These are phyloP conservation scores for Antheraea pernyi DNA, from an alignment of 1,140 invertebrate species.

Conservation along the genomic window DNA sequence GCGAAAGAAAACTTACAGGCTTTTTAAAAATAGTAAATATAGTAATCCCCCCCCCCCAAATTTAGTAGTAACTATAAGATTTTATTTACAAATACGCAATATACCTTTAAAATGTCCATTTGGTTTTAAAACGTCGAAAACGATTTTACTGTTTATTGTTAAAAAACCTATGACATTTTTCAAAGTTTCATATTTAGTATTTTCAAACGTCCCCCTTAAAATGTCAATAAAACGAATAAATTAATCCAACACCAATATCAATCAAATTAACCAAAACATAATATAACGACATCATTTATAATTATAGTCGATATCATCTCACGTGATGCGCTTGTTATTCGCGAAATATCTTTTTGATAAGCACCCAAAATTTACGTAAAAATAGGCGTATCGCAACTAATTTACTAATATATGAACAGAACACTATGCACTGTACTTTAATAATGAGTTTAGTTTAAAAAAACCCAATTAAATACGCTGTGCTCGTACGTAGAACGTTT, in stretches of 20 bases:
- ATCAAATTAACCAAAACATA: not conserved
- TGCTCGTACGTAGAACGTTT: slow-evolving; percentile 12
- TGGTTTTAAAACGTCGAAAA: no score
- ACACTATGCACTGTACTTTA: not conserved
- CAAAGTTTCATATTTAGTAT: no score
- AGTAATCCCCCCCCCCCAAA: no score
- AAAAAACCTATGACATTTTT: no score
- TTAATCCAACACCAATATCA: not conserved
- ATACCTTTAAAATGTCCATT: no score
- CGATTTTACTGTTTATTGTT: no score
- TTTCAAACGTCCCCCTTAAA: no score
- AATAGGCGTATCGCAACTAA: not conserved
- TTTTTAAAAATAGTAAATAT: no score
- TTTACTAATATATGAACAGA: not conserved
- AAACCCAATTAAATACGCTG: slow-evolving; percentile 8
- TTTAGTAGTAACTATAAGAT: no score
- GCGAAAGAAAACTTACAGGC: no score
- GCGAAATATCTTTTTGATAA: slow-evolving; percentile 16
- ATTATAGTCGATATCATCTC: slow-evolving; percentile 6
- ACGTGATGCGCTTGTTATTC: slow-evolving; percentile 19
- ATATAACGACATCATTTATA: not conserved
- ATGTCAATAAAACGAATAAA: no score
- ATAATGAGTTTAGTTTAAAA: not conserved
- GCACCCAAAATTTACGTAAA: not conserved
- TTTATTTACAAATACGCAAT: no score